Evolutionary conservation across 2,113 vertebrate species (phyloP), one percentile per base, ranked within the genome.

Genomic region (Menidia beryllina): DNA sequence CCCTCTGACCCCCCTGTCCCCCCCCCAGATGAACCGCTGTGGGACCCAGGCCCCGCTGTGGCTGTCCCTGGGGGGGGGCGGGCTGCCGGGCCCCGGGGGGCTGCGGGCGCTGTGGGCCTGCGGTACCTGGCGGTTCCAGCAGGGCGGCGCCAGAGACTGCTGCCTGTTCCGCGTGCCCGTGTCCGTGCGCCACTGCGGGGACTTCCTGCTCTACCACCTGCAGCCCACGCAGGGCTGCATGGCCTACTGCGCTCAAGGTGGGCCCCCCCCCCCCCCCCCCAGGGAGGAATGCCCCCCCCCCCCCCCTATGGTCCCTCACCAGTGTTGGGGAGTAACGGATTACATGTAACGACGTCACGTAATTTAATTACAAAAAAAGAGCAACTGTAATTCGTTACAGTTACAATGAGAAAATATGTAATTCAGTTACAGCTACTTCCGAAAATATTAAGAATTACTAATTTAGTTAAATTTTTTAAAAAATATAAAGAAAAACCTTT

Each of bases 21-120:
- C 24, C 20, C 50, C n/a, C 47, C 53, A 96, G 95, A 94, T 95
- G 94, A 96, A 96, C 76, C 94, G 86, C 55, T 95, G 95, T 0
- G 94, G 95, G 1, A 96, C 94, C 0, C 94, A 96, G 91, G 95
- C 95, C 24, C 95, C 94, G 0, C 91, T 95, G 70, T 96, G 95
- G 94, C 91, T 96, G 56, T 93, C 81, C 0, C 80, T 95, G 77
- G 79, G 72, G 61, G 94, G 92, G 20, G 52, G 77, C 20, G 66
- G 87, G 9, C 71, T 93, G 14, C 94, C 89, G 0, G 55, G 36
- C 50, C 85, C 88, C 0, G 91, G 92, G 0, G 88, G 89, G 55
- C 71, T 77, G 53, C 90, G 90, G 64, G 52, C 87, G 36, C 81
- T 94, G 19, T 92, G 85, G 0, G 93, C 90, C 63, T 95, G 91